Base-by-base conservation (phyloP, 2,113 vertebrate species). In the Gambusia affinis region DNA sequence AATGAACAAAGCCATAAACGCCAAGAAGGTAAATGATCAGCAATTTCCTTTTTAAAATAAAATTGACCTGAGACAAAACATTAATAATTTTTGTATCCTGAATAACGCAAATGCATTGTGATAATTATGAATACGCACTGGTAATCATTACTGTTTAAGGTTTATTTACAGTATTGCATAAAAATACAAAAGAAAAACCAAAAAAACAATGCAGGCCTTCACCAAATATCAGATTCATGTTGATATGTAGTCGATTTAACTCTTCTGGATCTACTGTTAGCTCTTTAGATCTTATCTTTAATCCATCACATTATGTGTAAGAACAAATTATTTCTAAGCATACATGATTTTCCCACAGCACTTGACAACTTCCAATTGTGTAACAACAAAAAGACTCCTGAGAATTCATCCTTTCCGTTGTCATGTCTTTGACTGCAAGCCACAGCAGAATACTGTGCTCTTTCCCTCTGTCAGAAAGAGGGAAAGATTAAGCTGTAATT, bases 361-460 rank as follows among this genome's bases (percentile, higher is more conserved):
- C 35, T 33, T 37, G 11, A 14, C n/a, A n/a, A 57, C 39, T 57
- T 75, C 30, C 19, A 54, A 33, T 30, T 57, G 63, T 81, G 31
- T 39, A 68, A 75, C 64, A 72, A 75, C 17, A 88, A 72, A 86
- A 80, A 68, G 33, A 84, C 85, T 87, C 83, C 89, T 89, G 91
- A 91, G 88, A 85, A 85, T 84, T 39, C 22, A 30, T 61, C 33
- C 57, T 80, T 82, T 70, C 63, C 17, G 17, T 47, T 47, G 17
- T 68, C 70, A 66, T 78, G 28, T 80, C 75, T 70, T 70, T 72
- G 74, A 70, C 72, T 65, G 72, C 15, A 81, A 54, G 44, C 29
- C 28, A 42, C 47, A 19, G 19, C 77, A 73, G 64, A 11, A 24
- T 70, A 51, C n/a, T 27, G 27, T 27, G 27, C 27, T 27, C 27